Conservation (phyloP, 2,113 vertebrate genomes). For the Lates calcarifer region DNA sequence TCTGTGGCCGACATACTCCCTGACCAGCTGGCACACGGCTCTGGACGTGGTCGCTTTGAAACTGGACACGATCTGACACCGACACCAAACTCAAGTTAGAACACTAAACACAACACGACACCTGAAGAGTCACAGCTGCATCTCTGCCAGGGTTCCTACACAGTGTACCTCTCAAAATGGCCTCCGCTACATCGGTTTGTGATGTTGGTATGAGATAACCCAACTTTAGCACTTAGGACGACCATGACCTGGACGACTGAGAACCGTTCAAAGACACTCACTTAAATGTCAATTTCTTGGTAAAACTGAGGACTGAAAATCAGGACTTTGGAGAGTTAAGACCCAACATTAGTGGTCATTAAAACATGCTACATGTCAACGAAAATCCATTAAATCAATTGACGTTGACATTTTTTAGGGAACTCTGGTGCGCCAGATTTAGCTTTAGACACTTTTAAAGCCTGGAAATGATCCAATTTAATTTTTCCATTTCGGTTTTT, state of each 20-base stretch:
- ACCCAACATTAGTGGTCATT: neutral
- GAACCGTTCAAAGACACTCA: too few relatives aligned
- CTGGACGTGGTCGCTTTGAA: constrained; percentile 98
- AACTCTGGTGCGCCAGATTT: too few relatives aligned
- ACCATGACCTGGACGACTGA: too few relatives aligned
- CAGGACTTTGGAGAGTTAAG: neutral
- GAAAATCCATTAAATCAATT: neutral
- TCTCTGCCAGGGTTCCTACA: constrained; percentile 47
- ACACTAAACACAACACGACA: neutral
- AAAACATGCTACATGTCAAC: neutral
- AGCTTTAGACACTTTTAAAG: neutral
- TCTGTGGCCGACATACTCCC: constrained; percentile 94
- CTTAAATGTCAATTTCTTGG: neutral
- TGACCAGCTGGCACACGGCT: constrained; percentile 95
- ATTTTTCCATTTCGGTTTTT: too few relatives aligned
- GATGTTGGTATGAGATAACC: too few relatives aligned
- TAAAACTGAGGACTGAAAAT: neutral
- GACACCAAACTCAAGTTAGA: constrained; percentile 7
- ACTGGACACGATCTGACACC: constrained; percentile 94
- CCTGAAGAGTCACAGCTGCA: neutral
- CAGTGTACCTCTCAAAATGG: neutral
- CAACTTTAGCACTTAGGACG: too few relatives aligned
- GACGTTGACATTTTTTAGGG: too few relatives aligned
- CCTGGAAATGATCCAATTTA: neutral
- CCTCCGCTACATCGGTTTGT: neutral